Base-by-base conservation (phyloP, 2,113 vertebrate species). In the Coturnix japonica region DNA sequence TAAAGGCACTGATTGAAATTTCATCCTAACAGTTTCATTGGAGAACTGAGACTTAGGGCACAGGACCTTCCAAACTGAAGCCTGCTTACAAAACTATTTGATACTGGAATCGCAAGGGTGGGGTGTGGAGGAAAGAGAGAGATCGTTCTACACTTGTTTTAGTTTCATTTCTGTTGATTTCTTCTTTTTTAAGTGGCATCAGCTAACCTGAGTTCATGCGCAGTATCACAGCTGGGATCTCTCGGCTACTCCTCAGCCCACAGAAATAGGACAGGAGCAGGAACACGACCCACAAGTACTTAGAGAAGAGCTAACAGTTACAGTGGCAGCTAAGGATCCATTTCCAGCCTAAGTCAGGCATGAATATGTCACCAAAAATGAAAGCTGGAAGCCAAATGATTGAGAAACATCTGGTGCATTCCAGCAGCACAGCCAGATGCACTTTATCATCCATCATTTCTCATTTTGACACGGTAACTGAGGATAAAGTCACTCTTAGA, bases 401-500 rank as follows among this genome's bases (percentile, higher is more conserved):
- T 76, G 75, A 77, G 85, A 93, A 95, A 96, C 89, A 91, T 82
- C 75, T 87, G 79, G 60, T 39, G 43, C 15, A 1, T 61, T 91
- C 82, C 64, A 82, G 82, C 87, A 85, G 46, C 69, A 85, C 46
- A 71, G 75, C 51, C 35, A 91, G 59, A 59, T 77, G 19, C 39
- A 31, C 47, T 96, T 77, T 74, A 53, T 89, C 75, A 92, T 84
- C 72, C 44, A 43, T 47, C 73, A 85, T 87, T 91, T 92, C 91
- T 90, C 84, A 92, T 49, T 84, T 33, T 91, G 60, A 82, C 78
- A 85, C 41, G 60, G 35, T 31, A 89, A 76, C 59, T 56, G 64
- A 87, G 49, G 31, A 79, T 31, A 66, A 89, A 70, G 31, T 81
- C 69, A 72, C 46, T 61, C 74, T 81, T 85, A 75, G 89, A 91